A percentile compares a stretch with the other conserved stretches of the same genome.
Conservation (phyloP, 2,888 invertebrate genomes). For the Cordilura impudica region DNA sequence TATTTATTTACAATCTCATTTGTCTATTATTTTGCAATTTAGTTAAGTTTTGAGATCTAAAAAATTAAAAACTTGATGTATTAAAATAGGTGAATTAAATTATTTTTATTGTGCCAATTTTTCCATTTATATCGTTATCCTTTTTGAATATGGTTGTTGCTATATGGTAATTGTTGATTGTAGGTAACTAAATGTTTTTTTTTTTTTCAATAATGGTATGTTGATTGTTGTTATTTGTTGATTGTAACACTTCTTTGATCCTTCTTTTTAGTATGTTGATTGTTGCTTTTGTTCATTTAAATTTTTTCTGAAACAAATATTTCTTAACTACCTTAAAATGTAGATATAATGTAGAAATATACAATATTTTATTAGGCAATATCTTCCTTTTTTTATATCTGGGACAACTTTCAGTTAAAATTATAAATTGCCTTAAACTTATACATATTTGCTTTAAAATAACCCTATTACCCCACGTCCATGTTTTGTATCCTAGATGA, state of each 20-base stretch:
- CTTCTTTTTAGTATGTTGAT: constrained; percentile 30
- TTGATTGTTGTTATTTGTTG: not conserved
- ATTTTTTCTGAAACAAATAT: not conserved
- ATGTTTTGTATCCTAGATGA: too few species aligned
- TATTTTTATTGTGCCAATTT: not conserved
- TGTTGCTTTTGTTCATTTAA: not conserved
- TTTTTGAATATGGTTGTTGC: constrained; percentile 32
- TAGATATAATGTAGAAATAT: too few species aligned
- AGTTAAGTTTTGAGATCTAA: too few species aligned
- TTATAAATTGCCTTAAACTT: too few species aligned
- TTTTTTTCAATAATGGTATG: not conserved
- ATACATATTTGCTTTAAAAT: too few species aligned
- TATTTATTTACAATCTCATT: too few species aligned
- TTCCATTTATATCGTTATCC: not conserved
- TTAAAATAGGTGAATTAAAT: too few species aligned
- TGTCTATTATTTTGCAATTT: too few species aligned
- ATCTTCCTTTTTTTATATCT: not conserved
- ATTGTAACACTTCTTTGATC: too few species aligned
- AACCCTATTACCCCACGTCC: too few species aligned
- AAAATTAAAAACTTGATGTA: too few species aligned
- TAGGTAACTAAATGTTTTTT: not conserved
- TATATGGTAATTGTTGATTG: constrained; percentile 56
- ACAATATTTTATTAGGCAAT: too few species aligned
- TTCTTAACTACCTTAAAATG: not conserved
- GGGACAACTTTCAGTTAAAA: not conserved